Conservation (phyloP, 2,113 vertebrate genomes). For the Podarcis raffonei region DNA sequence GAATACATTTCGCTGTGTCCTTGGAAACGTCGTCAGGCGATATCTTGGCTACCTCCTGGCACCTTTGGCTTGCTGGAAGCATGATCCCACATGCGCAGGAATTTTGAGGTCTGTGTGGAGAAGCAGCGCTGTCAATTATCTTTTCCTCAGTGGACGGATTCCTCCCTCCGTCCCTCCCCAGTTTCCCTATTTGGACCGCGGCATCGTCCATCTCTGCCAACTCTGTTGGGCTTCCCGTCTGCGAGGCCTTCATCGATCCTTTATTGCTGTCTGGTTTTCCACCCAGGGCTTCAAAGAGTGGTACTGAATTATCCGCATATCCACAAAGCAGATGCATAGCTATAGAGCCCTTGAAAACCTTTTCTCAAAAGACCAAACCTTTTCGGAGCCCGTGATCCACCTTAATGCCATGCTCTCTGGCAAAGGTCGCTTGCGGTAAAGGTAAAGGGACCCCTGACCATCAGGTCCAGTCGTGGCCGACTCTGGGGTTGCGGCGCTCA, state of each 20-base stretch:
- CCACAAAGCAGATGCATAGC: neutral
- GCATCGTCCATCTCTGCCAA: neutral
- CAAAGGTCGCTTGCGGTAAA: too few species aligned
- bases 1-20: neutral
- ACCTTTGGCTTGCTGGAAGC: too few species aligned
- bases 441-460: too few species aligned
- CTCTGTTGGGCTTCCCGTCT: fast-evolving
- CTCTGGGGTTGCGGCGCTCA: too few species aligned
- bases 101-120: neutral
- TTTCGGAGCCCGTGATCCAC: neutral
- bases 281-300: fast-evolving
- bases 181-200: neutral
- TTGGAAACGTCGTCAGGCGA: neutral
- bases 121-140: neutral
- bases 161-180: neutral
- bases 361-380: neutral
- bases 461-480: too few species aligned
- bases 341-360: neutral
- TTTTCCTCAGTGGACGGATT: neutral
- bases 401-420: neutral
- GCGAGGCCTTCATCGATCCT: neutral
- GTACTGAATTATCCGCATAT: fast-evolving
- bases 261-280: neutral
- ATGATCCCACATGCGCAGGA: neutral
- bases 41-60: neutral